Evolutionary conservation across 2,888 invertebrate genomes (phyloP).

Genomic region (Sepiola atlantica): DNA sequence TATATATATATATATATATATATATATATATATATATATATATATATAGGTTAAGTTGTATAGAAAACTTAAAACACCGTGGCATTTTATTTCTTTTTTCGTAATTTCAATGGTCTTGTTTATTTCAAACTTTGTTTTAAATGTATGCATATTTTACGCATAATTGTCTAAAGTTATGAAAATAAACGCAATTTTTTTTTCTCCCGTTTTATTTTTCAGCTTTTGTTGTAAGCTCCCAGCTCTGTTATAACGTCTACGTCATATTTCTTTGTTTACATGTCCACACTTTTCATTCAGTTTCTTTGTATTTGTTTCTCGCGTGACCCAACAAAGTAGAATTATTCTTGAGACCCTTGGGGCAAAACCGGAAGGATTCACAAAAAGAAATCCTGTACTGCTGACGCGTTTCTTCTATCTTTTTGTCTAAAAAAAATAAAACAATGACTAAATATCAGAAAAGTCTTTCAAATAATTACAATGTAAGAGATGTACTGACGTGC

Average conservation of each 20-base stretch:
- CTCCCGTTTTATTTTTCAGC: neutral
- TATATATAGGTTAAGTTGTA: neutral
- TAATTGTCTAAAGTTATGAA: no score
- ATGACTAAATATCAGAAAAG: neutral
- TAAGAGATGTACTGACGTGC: neutral
- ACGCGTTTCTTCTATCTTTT: neutral
- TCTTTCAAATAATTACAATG: neutral
- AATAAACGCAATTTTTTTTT: neutral
- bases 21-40: neutral
- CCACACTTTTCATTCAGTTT: no score
- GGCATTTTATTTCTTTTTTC: neutral
- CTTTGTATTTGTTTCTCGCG: neutral
- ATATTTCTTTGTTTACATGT: neutral
- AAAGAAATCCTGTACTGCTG: neutral
- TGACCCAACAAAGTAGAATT: neutral
- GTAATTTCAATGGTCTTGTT: neutral
- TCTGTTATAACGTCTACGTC: no score
- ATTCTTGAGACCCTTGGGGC: neutral
- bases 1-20: conserved; percentile 19
- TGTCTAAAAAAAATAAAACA: neutral
- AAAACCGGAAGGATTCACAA: neutral
- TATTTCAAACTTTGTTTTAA: neutral
- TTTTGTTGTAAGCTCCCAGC: no score
- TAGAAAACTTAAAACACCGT: neutral
- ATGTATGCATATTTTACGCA: no score